Conservation (phyloP, 2,797 vertebrate genomes). For the Calcarius lapponicus region DNA sequence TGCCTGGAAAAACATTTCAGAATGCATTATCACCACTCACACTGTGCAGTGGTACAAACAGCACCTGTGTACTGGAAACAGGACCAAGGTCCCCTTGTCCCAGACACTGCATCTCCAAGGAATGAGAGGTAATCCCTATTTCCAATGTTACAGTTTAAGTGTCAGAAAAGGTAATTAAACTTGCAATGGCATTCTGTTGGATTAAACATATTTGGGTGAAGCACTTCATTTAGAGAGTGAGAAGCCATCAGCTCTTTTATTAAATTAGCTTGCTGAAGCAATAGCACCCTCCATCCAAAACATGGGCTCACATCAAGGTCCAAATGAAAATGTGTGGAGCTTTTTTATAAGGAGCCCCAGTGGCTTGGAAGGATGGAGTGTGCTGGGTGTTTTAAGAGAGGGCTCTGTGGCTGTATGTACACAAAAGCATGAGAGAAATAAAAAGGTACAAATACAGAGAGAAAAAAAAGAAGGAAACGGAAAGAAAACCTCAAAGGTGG, state of each 20-base stretch:
- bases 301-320: background rate
- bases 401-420: background rate
- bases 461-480: background rate
- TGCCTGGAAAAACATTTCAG: background rate
- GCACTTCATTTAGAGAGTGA: background rate
- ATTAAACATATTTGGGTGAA: background rate
- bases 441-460: background rate
- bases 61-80: accelerated
- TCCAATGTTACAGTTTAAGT: background rate
- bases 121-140: background rate
- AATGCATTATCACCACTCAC: background rate
- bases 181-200: background rate
- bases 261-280: background rate
- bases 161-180: background rate
- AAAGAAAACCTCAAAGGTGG: background rate
- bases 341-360: background rate
- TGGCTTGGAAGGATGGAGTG: background rate
- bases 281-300: background rate
- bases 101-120: background rate
- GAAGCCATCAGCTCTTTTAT: background rate
- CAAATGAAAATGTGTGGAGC: background rate
- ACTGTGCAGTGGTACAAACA: background rate
- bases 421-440: background rate
- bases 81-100: background rate
- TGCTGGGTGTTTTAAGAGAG: background rate